Conservation (phyloP, 2,113 vertebrate species). For the Crotophaga sulcirostris region DNA sequence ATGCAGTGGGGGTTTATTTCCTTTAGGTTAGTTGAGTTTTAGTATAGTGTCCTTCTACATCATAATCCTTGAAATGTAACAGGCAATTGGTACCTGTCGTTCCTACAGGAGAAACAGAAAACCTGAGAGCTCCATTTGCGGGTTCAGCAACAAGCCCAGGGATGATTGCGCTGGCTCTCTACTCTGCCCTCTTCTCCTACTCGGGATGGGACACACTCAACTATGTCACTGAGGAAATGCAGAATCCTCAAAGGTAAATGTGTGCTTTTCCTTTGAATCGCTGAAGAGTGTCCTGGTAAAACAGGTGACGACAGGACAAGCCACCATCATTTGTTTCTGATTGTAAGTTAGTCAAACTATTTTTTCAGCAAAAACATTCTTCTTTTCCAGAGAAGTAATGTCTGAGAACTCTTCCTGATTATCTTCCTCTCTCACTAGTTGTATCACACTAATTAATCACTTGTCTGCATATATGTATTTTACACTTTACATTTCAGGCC, state of each 20-base stretch:
- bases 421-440: background rate
- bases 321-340: background rate
- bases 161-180: slow-evolving; percentile 82
- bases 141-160: slow-evolving; percentile 79
- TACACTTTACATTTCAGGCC: background rate
- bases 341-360: background rate
- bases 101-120: slow-evolving; percentile 74
- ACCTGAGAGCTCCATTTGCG: slow-evolving; percentile 78
- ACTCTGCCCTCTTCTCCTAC: slow-evolving; percentile 90
- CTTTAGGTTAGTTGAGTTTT: background rate
- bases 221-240: slow-evolving; percentile 88
- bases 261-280: background rate
- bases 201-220: slow-evolving; percentile 89
- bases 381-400: background rate
- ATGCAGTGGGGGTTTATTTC: background rate
- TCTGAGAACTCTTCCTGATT: background rate
- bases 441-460: background rate
- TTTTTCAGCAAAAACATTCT: background rate
- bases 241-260: slow-evolving; percentile 83
- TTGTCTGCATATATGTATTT: background rate
- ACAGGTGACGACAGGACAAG: background rate
- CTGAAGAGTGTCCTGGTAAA: background rate
- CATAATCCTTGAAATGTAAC: background rate
- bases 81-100: background rate
- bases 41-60: background rate